phyloP scores from a whole-genome alignment of 2,113 vertebrate species.

The Columba janthina region DNA sequence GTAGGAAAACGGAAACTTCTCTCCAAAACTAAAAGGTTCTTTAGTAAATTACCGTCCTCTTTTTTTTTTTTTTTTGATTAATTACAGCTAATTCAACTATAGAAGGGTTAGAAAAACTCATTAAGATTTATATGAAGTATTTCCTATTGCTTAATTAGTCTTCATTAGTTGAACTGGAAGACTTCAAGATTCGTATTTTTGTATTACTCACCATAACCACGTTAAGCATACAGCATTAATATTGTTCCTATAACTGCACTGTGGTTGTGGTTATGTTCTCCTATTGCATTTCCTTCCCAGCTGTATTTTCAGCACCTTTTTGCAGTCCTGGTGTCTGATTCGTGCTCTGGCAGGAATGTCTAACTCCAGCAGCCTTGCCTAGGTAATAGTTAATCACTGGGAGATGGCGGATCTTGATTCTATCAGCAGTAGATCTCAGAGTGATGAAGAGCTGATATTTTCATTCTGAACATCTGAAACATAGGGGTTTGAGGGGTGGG shows the following conservation, averaged over 20 bases:
- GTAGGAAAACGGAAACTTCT: not conserved
- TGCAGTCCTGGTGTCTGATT: not conserved
- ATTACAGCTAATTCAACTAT: not conserved
- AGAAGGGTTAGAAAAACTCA: constrained; percentile 5
- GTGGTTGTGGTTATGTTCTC: not conserved
- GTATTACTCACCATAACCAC: not conserved
- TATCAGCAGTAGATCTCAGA: not conserved
- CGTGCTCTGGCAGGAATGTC: not conserved
- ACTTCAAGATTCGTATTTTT: not conserved
- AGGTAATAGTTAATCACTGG: not conserved
- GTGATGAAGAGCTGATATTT: not conserved
- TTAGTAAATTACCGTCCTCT: not conserved
- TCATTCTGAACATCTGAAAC: not conserved
- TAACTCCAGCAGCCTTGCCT: not conserved
- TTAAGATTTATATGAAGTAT: not conserved
- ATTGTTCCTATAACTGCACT: fast-evolving
- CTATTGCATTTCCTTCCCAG: fast-evolving
- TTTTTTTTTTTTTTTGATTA: not conserved
- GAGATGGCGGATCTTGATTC: not conserved
- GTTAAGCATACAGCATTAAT: not conserved
- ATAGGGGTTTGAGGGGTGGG: fast-evolving
- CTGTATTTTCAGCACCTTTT: not conserved
- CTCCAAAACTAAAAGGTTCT: not conserved
- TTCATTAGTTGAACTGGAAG: not conserved
- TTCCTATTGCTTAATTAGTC: constrained; percentile 9